phyloP scores from a whole-genome alignment of 2,888 invertebrate genomes.

The Erebia aethiops region DNA sequence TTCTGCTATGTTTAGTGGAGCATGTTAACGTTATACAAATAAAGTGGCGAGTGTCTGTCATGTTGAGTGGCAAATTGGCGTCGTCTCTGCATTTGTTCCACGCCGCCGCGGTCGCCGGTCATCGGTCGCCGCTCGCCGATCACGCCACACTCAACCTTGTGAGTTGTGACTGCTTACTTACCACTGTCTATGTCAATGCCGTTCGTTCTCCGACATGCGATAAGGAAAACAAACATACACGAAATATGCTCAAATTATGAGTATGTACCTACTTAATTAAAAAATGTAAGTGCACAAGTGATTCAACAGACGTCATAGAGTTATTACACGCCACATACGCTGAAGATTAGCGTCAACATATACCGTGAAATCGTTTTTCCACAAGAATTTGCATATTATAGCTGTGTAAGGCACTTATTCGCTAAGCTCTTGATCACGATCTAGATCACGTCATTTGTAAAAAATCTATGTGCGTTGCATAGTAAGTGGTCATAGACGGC shows the following conservation, averaged over 20 bases:
- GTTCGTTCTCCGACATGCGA: constrained; percentile 48
- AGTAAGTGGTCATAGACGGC: constrained; percentile 50
- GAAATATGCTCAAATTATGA: background rate
- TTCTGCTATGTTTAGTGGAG: constrained; percentile 55
- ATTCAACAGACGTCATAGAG: background rate
- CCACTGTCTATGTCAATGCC: constrained; percentile 65
- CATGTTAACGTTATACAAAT: constrained; percentile 70
- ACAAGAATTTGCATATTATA: constrained; percentile 12
- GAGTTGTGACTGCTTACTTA: constrained; percentile 51
- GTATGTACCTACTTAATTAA: too few species aligned
- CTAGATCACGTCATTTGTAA: constrained; percentile 40
- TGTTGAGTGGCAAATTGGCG: constrained; percentile 73
- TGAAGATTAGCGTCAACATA: constrained; percentile 8
- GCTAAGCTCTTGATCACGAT: constrained; percentile 38
- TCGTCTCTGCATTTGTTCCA: constrained; percentile 71
- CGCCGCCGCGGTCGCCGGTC: constrained; percentile 47
- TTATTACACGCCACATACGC: background rate
- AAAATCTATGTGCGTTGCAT: constrained; percentile 44
- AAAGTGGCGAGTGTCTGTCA: constrained; percentile 65
- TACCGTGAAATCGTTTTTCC: constrained; percentile 7
- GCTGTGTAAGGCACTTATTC: constrained; percentile 11
- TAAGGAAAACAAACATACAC: constrained; percentile 27
- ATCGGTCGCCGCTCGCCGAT: constrained; percentile 44
- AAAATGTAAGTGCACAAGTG: too few species aligned
- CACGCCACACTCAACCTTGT: constrained; percentile 66